Conservation (phyloP, 1,140 invertebrate genomes). For the Paralvinella palmiformis region DNA sequence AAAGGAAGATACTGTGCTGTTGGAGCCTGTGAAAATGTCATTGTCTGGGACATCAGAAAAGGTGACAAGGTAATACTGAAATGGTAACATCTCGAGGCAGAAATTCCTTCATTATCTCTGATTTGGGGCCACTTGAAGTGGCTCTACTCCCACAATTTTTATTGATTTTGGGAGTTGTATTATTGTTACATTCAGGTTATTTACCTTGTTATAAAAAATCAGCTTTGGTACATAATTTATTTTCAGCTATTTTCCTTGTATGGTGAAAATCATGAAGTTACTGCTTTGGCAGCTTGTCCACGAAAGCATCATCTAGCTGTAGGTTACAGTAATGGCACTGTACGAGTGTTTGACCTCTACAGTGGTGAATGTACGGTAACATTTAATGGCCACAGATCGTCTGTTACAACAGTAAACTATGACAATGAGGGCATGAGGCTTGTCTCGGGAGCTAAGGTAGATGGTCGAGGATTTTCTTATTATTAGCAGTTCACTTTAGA, state of each 20-base stretch:
- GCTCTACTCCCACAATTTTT: not conserved
- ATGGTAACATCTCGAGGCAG: too few relatives aligned
- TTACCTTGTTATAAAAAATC: not conserved
- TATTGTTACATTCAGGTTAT: not conserved
- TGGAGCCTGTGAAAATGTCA: conserved; percentile 85
- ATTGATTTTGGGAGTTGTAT: not conserved
- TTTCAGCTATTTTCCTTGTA: conserved; percentile 23
- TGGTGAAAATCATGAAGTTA: conserved; percentile 73
- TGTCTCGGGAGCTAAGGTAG: conserved; percentile 79
- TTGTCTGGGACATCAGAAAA: conserved; percentile 87
- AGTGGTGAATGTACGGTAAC: conserved; percentile 66
- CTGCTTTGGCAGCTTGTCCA: conserved; percentile 63
- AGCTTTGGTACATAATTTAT: not conserved
- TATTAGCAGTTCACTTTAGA: too few relatives aligned
- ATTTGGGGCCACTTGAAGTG: not conserved
- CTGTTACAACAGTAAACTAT: conserved; percentile 75
- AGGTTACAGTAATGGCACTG: conserved; percentile 83
- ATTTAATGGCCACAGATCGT: conserved; percentile 82
- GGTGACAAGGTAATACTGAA: conserved; percentile 70
- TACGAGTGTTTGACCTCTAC: conserved; percentile 65
- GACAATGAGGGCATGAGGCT: conserved; percentile 72
- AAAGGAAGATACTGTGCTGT: conserved; percentile 78
- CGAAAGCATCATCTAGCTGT: conserved; percentile 74
- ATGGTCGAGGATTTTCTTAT: too few relatives aligned
- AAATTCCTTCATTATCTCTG: too few relatives aligned